Percentiles rank a stretch among this genome's conserved stretches.
Evolutionary conservation across 2,113 vertebrate species (phyloP).

Genomic region (Pterocles burchelli): DNA sequence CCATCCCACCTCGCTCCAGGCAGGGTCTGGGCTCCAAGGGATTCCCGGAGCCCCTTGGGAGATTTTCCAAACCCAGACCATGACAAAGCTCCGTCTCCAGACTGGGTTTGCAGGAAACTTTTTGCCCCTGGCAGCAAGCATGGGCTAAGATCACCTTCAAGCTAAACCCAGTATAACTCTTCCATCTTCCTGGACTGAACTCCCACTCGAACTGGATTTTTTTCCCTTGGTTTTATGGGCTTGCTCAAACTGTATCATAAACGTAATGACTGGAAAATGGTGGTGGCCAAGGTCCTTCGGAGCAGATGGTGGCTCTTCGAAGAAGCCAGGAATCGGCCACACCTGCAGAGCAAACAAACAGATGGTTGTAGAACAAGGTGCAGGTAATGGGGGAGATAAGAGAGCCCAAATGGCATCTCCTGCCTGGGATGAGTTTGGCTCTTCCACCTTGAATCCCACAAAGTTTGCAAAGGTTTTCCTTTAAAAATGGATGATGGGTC

Average conservation of each 20-base stretch:
- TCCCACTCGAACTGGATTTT: background rate
- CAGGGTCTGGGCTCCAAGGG: fast-evolving
- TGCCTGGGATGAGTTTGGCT: background rate
- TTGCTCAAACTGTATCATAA: background rate
- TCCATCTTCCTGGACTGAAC: background rate
- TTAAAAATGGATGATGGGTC: background rate
- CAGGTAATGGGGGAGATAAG: background rate
- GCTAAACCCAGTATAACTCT: background rate
- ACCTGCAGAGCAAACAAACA: background rate
- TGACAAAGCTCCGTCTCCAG: background rate
- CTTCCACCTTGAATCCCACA: background rate
- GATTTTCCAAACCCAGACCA: background rate
- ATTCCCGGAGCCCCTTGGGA: background rate
- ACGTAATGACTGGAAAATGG: background rate
- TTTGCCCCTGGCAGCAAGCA: background rate
- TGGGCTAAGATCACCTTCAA: background rate
- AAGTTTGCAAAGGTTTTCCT: background rate
- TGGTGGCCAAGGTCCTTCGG: background rate
- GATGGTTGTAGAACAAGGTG: background rate
- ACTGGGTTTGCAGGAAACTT: background rate
- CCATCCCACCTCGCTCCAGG: background rate
- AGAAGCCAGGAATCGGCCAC: background rate
- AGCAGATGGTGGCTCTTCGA: background rate
- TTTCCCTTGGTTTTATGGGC: background rate
- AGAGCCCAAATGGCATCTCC: background rate